Base-by-base conservation (phyloP, 2,888 invertebrate species). In the Eretmocerus hayati region DNA sequence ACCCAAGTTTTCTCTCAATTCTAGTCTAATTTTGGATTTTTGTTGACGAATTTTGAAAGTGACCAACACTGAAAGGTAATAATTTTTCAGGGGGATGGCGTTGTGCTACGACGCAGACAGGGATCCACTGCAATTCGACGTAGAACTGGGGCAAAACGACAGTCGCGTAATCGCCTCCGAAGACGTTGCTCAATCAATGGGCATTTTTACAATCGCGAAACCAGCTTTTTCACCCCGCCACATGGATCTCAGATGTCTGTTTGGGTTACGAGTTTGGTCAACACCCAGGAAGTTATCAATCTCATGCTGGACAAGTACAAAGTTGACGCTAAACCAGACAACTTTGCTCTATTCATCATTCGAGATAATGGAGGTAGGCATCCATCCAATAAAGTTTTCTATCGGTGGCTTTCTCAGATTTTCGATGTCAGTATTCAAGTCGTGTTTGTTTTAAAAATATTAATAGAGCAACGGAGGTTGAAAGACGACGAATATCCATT, bases 121-220 rank as follows among this genome's bases (percentile, higher is more conserved):
- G 83, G 83, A 6, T 82, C 83, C 4, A 80, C 84, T 2, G 85
- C 84, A 3, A 84, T 85, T 42, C 77, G 82, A 61, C 74, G 85
- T 45, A 74, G 85, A 53, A 81, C 84, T 4, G 84, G 85, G 26
- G 80, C 81, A 56, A 74, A 81, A 57, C 75, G 84, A 62, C 77
- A 64, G 46, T 81, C 83, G 1, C 77, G 83, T 36, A 80, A 81
- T 46, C 83, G 84, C 71, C 75, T 83, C 35, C 83, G 84, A 72
- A 77, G 88, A 53, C 77, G 89, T 49, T 87, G 88, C 58, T 89
- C 88, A 1, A 89, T 90, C 52, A 90, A 90, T 68, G 90, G 89
- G 0, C 89, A 90, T 68, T 86, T 85, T 66, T 90, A 89, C 64
- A 86, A 88, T 71, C 78, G 87, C 40, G 89, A 89, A 72, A 88